Base-by-base conservation (phyloP, 1,140 invertebrate species). In the Bombus cullumanus region DNA sequence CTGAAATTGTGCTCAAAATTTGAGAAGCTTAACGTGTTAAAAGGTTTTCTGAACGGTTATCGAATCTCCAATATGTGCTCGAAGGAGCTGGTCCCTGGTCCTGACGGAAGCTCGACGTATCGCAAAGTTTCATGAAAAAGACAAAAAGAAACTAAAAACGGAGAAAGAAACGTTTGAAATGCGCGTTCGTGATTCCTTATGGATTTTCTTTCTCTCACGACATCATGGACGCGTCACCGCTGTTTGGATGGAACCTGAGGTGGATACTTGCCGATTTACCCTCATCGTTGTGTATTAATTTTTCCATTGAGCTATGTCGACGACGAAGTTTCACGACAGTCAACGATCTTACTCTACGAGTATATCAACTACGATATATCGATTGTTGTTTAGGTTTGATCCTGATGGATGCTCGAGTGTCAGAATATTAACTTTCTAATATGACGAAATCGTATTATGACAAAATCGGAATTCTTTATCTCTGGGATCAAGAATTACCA, bases 181-280 rank as follows among this genome's bases (percentile, higher is more conserved):
- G 34, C 53, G 74, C 34, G 34, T 39, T 39, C 37, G 39, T 28
- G 25, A 39, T 79, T 41, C n/a, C 2, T 41, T 28, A 47, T 25
- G 59, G 41, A 47, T 31, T 43, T 18, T 68, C 25, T n/a, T 79
- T 66, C 31, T 79, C 5, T 75, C 13, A 34, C 22, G 12, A 34
- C 77, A 47, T 43, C 77, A 66, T 66, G 59, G 77, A 79, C 41
- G n/a, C 41, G 77, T 31, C 41, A 59, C 28, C 18, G 62, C 77
- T 68, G 77, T 79, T 43, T 43, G 77, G 59, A 79, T 66, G 62
- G 62, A 79, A 79, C 18, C 77, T 34, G 77, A 79, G n/a, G 13
- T 76, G 53, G 41, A 79, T 15, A 66, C 15, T 41, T 64, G 76
- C 37, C 41, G 59, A 66, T 31, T 78, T 34, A 47, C n/a, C n/a